Conservation (phyloP, 2,113 vertebrate genomes). For the Panurus biarmicus region DNA sequence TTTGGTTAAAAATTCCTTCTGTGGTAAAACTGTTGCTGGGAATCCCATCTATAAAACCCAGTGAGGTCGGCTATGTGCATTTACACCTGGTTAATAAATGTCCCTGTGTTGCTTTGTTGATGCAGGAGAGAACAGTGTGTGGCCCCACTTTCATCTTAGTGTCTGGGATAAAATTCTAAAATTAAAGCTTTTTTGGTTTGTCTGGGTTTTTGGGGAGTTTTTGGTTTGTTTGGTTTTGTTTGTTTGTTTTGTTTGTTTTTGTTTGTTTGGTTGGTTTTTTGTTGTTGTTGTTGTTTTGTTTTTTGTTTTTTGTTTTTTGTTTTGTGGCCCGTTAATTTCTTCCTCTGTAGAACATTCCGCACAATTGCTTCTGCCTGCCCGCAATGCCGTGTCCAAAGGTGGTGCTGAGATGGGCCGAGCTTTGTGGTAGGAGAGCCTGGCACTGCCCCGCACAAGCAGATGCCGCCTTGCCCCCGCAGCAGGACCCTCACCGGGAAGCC, state of each 20-base stretch:
- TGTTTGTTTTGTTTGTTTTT: not conserved
- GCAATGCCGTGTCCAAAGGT: not conserved
- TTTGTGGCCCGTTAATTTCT: not conserved
- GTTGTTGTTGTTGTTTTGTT: not conserved
- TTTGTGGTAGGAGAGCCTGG: accelerated
- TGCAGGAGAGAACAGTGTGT: too few relatives aligned
- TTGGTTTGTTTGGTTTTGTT: not conserved
- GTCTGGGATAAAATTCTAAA: not conserved
- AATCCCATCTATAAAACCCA: not conserved
- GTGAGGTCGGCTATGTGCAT: accelerated
- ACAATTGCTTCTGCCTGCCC: not conserved
- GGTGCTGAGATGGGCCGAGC: not conserved
- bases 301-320: not conserved
- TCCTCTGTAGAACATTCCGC: not conserved
- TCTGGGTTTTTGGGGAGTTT: too few relatives aligned
- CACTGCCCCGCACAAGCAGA: not conserved
- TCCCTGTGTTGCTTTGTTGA: not conserved
- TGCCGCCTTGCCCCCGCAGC: not conserved
- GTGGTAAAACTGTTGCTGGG: not conserved
- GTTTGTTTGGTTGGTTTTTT: too few relatives aligned
- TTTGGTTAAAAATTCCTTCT: not conserved
- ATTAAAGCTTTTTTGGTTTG: not conserved
- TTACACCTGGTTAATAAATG: not conserved
- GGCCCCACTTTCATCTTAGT: accelerated
- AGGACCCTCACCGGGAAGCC: not conserved